Percentiles rank a stretch among this genome's conserved stretches.
Conservation (phyloP, 2,113 vertebrate genomes). For the Rhynchomys soricoides region DNA sequence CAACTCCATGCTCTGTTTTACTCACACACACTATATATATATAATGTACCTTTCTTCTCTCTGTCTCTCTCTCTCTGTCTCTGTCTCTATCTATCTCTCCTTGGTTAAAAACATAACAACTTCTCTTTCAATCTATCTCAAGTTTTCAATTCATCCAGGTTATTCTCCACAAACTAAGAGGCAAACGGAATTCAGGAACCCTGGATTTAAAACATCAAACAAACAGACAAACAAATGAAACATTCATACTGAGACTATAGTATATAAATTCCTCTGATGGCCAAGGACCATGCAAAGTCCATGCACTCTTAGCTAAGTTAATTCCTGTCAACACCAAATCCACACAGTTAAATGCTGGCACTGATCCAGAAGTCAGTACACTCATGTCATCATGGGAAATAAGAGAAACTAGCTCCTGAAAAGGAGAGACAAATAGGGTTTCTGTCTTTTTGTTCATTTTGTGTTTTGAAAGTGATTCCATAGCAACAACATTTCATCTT, state of each 20-base stretch:
- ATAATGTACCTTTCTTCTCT: no score
- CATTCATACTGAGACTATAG: background rate
- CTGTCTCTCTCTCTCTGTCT: no score
- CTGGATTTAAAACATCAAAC: background rate
- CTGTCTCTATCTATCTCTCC: no score
- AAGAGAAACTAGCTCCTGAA: background rate
- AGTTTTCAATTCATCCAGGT: background rate
- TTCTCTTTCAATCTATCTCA: background rate
- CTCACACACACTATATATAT: no score
- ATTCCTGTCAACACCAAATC: background rate
- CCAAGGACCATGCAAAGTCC: background rate
- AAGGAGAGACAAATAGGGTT: background rate
- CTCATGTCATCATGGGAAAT: background rate
- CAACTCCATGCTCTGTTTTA: background rate
- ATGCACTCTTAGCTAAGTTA: background rate
- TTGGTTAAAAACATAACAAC: background rate
- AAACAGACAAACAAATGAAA: no score
- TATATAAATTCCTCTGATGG: background rate
- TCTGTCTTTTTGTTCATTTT: background rate
- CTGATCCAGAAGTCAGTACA: fast-evolving
- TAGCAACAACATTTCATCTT: background rate
- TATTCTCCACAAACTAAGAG: background rate
- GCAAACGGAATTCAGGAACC: background rate
- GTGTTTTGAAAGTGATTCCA: background rate
- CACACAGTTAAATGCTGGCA: background rate